A percentile compares a stretch with the other conserved stretches of the same genome.
These are phyloP conservation scores for Macrophya annulata DNA, from an alignment of 2,888 invertebrate genomes.

Conservation along the genomic window DNA sequence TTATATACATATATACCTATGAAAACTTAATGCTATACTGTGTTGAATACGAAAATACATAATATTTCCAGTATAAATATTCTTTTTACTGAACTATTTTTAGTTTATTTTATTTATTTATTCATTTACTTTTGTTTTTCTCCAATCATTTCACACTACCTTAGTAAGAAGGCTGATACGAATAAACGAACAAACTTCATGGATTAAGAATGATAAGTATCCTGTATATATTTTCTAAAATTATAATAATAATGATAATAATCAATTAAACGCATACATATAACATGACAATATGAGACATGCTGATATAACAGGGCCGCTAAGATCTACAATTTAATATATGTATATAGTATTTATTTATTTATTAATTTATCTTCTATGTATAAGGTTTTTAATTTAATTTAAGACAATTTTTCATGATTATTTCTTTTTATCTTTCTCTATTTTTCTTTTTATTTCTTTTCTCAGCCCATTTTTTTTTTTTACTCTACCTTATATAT, in stretches of 20 bases:
- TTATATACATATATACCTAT: neutral
- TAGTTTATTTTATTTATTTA: too few relatives aligned
- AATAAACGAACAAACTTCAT: neutral
- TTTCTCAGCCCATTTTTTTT: neutral
- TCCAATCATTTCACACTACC: neutral
- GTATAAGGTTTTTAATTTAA: neutral
- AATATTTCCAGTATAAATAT: constrained; percentile 24
- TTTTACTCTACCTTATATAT: too few relatives aligned
- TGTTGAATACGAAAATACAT: constrained; percentile 28
- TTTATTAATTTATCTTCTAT: neutral
- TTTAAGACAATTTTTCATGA: neutral
- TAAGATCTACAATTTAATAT: neutral
- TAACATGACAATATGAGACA: neutral
- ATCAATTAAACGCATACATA: neutral
- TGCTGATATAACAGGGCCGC: neutral
- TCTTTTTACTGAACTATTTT: neutral
- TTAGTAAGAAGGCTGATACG: neutral
- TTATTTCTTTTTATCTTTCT: neutral
- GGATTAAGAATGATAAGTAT: constrained; percentile 4
- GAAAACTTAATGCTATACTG: constrained; percentile 7
- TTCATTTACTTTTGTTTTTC: neutral
- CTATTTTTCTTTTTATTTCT: neutral
- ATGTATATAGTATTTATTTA: neutral
- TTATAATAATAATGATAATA: neutral
- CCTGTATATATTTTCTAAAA: neutral